Evolutionary conservation across 2,113 vertebrate species (phyloP).

Genomic region (Pachycephala philippinensis): DNA sequence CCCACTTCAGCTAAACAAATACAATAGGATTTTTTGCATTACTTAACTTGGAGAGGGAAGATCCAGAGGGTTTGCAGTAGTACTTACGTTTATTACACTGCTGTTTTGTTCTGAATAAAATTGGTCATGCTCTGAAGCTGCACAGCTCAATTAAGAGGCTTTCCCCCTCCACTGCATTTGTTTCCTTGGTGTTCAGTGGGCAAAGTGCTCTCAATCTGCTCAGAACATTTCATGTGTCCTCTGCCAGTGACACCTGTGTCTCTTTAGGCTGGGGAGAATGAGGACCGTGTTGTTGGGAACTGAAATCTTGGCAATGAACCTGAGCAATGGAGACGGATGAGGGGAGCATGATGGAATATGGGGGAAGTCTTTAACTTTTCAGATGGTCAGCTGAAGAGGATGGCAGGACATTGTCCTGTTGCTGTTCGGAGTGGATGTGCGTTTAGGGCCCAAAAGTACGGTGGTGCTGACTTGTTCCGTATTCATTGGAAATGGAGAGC

Average conservation of each 20-base stretch:
- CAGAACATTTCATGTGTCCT: background rate
- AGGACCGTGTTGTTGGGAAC: background rate
- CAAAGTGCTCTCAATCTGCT: background rate
- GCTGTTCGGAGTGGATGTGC: background rate
- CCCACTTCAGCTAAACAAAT: background rate
- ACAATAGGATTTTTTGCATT: background rate
- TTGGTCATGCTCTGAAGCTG: background rate
- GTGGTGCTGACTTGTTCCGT: background rate
- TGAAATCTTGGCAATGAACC: background rate
- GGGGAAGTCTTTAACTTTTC: background rate
- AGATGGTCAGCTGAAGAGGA: background rate
- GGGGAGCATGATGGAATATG: background rate
- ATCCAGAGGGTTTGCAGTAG: background rate
- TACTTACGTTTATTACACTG: background rate
- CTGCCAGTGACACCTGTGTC: background rate
- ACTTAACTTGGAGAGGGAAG: background rate
- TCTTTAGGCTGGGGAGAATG: background rate
- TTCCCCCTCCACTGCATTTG: accelerated
- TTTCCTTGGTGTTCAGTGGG: background rate
- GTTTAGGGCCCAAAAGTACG: background rate
- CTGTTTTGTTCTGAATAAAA: background rate
- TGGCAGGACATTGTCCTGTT: background rate
- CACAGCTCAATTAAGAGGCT: background rate
- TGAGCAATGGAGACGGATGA: background rate
- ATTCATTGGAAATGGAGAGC: background rate